phyloP scores from a whole-genome alignment of 2,113 vertebrate species.

The Capreolus pygargus region DNA sequence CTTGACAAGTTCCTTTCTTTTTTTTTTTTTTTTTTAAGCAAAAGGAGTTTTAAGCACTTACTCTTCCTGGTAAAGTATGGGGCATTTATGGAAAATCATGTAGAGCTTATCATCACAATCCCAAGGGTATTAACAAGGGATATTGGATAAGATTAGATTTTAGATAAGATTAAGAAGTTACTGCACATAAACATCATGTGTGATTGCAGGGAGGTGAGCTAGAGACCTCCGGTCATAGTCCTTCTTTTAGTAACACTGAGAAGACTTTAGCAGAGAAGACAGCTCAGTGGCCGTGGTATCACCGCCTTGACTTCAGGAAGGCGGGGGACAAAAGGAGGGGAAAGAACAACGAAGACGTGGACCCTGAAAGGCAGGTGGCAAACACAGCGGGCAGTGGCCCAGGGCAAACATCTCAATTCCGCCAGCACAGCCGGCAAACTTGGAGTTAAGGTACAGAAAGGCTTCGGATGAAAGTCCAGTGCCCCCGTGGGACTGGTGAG shows the following conservation, averaged over 20 bases:
- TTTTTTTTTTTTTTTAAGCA: not conserved
- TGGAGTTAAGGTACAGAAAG: rapidly evolving
- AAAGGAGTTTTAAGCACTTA: not conserved
- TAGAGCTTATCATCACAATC: not conserved
- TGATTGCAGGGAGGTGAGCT: not conserved
- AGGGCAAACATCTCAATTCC: no score
- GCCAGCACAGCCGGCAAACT: rapidly evolving
- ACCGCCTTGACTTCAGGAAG: no score
- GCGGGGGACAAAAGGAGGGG: rapidly evolving
- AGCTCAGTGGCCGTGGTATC: rapidly evolving
- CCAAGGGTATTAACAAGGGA: not conserved
- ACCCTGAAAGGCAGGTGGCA: not conserved
- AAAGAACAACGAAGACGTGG: not conserved
- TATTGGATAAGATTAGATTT: not conserved
- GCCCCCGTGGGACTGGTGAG: rapidly evolving
- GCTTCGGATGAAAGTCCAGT: no score
- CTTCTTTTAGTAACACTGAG: not conserved
- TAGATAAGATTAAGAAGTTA: not conserved
- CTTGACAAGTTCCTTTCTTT: not conserved
- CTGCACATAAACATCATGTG: not conserved
- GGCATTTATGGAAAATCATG: not conserved
- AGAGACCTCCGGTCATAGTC: not conserved
- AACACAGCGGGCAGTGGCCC: not conserved
- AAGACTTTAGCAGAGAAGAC: not conserved
- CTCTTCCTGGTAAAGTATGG: not conserved